Conservation (phyloP, 1,140 invertebrate species). For the Tetramorium alpestre region DNA sequence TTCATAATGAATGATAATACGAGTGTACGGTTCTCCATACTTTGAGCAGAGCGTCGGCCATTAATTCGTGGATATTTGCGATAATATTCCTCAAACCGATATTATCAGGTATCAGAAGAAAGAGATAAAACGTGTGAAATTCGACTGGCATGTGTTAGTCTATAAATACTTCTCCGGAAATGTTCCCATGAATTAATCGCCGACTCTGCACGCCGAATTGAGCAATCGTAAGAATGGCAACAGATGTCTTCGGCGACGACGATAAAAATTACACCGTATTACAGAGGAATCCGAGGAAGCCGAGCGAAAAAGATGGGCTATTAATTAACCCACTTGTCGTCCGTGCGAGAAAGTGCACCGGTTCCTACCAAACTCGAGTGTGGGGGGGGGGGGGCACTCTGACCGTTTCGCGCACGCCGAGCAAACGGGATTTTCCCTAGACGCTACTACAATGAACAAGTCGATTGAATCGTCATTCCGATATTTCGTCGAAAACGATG, state of each 20-base stretch:
- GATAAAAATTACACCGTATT: constrained; percentile 56
- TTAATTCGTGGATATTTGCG: background rate
- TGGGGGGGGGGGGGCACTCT: too few species aligned
- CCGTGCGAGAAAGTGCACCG: constrained; percentile 50
- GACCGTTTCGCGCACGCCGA: background rate
- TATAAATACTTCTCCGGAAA: background rate
- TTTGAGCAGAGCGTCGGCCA: background rate
- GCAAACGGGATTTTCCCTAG: constrained; percentile 6
- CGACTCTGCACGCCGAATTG: background rate
- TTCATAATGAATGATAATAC: background rate
- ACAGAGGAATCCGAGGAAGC: constrained; percentile 53
- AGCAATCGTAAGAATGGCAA: constrained; percentile 51
- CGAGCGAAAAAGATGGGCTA: constrained; percentile 57
- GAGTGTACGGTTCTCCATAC: background rate
- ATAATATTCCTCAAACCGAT: background rate
- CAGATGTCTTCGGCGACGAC: constrained; percentile 30
- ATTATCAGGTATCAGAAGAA: background rate
- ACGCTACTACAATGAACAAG: constrained; percentile 31
- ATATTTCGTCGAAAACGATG: constrained; percentile 25
- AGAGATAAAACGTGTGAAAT: background rate
- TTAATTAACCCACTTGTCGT: constrained; percentile 49
- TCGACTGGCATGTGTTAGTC: background rate
- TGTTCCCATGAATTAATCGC: background rate
- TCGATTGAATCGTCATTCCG: constrained; percentile 11
- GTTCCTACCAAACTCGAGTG: constrained; percentile 36